Conservation (phyloP, 2,888 invertebrate genomes). For the Pecten maximus region DNA sequence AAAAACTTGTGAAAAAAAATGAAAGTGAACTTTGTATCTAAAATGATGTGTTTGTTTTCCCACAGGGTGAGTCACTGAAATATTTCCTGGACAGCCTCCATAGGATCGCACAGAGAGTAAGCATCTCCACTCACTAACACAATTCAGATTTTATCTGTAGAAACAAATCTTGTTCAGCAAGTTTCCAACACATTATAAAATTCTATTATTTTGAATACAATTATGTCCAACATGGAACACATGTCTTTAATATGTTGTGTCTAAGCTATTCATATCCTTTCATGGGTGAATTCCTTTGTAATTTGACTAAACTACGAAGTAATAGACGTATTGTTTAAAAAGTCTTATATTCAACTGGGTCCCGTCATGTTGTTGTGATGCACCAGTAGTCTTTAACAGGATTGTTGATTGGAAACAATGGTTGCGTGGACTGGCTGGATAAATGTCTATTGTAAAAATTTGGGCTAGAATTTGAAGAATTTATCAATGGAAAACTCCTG, state of each 20-base stretch:
- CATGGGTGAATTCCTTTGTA: neutral
- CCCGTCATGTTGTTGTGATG: neutral
- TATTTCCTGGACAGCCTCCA: slow-evolving; percentile 93
- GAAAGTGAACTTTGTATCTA: neutral
- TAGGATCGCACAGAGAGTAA: slow-evolving; percentile 77
- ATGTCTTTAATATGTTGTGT: neutral
- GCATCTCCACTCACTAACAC: slow-evolving; percentile 47
- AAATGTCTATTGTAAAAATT: neutral
- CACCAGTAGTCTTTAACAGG: neutral
- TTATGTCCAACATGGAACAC: neutral
- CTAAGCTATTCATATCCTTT: neutral
- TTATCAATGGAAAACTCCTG: neutral
- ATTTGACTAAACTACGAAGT: neutral
- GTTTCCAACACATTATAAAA: neutral
- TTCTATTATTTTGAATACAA: neutral
- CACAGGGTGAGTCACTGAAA: slow-evolving; percentile 96
- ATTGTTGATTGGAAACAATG: neutral
- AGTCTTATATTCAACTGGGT: neutral
- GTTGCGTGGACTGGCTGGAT: neutral
- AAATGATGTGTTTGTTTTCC: slow-evolving; percentile 63
- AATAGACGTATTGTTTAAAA: neutral
- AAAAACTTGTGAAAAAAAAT: too few species aligned
- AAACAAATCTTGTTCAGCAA: neutral
- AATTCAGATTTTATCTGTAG: neutral
- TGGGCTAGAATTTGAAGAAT: neutral